Evolutionary conservation across 2,888 invertebrate species (phyloP).

Genomic region (Carpatolechia fugitivella): DNA sequence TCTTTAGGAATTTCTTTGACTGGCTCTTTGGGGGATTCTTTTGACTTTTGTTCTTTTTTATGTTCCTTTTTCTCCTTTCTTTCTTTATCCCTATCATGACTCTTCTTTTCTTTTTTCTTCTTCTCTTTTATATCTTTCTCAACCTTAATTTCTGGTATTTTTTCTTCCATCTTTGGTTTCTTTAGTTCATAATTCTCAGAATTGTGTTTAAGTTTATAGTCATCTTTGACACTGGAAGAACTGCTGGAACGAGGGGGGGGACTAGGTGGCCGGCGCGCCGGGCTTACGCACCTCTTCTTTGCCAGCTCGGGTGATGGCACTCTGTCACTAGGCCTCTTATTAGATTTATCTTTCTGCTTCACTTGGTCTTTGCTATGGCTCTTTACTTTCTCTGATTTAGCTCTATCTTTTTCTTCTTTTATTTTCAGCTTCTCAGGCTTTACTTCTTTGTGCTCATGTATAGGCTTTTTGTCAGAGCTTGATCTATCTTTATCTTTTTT

Average conservation of each 20-base stretch:
- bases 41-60: constrained; percentile 76
- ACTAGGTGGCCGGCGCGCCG: constrained; percentile 48
- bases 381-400: constrained; percentile 68
- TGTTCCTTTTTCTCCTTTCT: constrained; percentile 78
- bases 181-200: constrained; percentile 53
- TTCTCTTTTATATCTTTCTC: constrained; percentile 76
- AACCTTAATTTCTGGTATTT: constrained; percentile 73
- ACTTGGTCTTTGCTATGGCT: constrained; percentile 80
- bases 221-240: constrained; percentile 68
- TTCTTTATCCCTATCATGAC: constrained; percentile 82
- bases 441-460: constrained; percentile 69
- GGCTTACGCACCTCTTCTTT: constrained; percentile 63
- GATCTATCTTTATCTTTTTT: constrained; percentile 79
- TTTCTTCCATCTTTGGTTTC: constrained; percentile 69
- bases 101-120: constrained; percentile 82
- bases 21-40: constrained; percentile 66
- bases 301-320: constrained; percentile 59
- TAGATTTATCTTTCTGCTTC: constrained; percentile 75
- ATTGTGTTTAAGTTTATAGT: constrained; percentile 59
- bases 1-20: constrained; percentile 55
- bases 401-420: constrained; percentile 72
- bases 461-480: constrained; percentile 68
- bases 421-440: constrained; percentile 69
- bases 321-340: constrained; percentile 68
- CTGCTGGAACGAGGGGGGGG: constrained; percentile 66